phyloP scores from a whole-genome alignment of 2,797 vertebrate species.

The Bovichtus variegatus region DNA sequence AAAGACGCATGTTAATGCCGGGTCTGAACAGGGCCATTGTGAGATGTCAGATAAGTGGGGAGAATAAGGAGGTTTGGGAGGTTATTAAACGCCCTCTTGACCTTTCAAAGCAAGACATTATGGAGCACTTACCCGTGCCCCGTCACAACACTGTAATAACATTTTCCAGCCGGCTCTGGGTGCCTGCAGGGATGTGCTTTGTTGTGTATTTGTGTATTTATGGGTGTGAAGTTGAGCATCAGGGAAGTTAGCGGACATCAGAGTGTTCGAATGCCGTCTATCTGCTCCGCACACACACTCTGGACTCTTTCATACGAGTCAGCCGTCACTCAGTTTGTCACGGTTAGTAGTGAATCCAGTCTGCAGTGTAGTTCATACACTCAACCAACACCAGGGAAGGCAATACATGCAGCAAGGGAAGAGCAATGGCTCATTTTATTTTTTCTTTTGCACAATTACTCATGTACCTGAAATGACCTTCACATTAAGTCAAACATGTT shows the following conservation, averaged over 20 bases:
- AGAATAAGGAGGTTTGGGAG: neutral
- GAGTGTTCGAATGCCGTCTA: too few species aligned
- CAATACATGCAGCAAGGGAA: too few species aligned
- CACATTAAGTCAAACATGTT: conserved; percentile 6
- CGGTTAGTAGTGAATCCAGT: too few species aligned
- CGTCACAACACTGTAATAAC: conserved; percentile 56
- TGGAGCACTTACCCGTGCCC: conserved; percentile 62
- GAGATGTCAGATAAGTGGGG: conserved; percentile 33
- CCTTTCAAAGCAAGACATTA: conserved; percentile 75
- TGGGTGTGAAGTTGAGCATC: conserved; percentile 3
- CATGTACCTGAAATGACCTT: neutral
- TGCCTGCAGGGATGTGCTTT: conserved; percentile 39
- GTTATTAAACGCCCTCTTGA: conserved; percentile 58
- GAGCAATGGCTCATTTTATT: too few species aligned
- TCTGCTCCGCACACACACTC: too few species aligned
- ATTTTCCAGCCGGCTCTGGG: conserved; percentile 58
- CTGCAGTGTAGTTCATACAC: too few species aligned
- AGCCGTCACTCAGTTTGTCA: too few species aligned
- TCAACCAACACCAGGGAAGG: too few species aligned
- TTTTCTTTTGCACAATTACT: too few species aligned
- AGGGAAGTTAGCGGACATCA: neutral
- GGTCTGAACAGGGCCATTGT: neutral
- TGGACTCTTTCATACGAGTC: too few species aligned
- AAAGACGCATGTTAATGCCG: too few species aligned
- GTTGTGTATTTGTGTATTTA: conserved; percentile 19